Base-by-base conservation (phyloP, 2,113 vertebrate genomes). In the Lonchura striata region DNA sequence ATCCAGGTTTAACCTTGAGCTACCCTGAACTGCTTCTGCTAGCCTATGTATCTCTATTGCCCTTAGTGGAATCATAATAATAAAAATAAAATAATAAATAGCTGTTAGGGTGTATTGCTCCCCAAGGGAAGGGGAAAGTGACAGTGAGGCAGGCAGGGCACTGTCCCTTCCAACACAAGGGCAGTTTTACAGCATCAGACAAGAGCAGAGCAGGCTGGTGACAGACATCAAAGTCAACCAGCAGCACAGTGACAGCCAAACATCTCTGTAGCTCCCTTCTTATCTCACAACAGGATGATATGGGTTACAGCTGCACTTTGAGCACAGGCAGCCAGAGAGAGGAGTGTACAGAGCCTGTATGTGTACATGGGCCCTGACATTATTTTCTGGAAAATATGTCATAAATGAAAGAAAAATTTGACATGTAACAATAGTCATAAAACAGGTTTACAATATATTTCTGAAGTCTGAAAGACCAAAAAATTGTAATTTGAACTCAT, bases 161-260 rank as follows among this genome's bases (percentile, higher is more conserved):
- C 30, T 5, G 0, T 28, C 21, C 30, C 23, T 14, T 66, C 28
- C 3, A 25, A 56, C 17, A 41, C 0, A 1, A 10, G 15, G 21
- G 35, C 2, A 3, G 21, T 49, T 82, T 60, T 7, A 24, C 42
- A 77, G 13, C 17, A 59, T 17, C 33, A 60, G 15, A 46, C 17
- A 82, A 28, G 4, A 80, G 35, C 3, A 81, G 39, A 78, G 33
- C 27, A 71, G 9, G 23, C 13, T 23, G 37, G 18, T 61, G 59
- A 46, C 22, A 82, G 42, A 63, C 72, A 69, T 2, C 50, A 42
- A 65, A 64, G 18, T 30, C 22, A 81, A 30, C 5, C 14, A 33
- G n/a, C 27, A 74, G 30, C 8, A 19, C 33, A 71, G 30, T 25
- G 44, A 56, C 27, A 60, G 41, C 17, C 84, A 71, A 56, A 84